A percentile compares a stretch with the other conserved stretches of the same genome.
phyloP scores from a whole-genome alignment of 37 sponge, comb jelly and placozoan species.

The Dysidea cf. avara region DNA sequence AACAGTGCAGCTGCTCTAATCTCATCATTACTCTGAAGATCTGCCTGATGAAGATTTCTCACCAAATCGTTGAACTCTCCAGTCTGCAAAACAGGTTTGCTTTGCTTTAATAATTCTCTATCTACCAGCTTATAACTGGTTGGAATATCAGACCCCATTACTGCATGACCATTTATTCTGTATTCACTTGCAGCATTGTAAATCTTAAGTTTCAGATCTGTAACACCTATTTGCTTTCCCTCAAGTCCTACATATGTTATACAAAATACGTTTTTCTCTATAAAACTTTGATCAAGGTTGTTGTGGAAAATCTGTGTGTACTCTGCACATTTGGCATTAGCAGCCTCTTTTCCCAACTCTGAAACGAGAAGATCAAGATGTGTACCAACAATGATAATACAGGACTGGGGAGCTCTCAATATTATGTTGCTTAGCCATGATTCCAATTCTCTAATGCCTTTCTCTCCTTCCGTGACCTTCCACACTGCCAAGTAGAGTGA shows the following conservation, averaged over 20 bases:
- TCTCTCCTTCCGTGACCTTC: conserved; percentile 68
- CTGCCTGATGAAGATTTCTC: no score
- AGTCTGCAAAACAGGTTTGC: conserved; percentile 72
- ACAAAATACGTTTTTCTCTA: conserved; percentile 44
- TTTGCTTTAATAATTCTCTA: conserved; percentile 60
- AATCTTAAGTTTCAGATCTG: conserved; percentile 73
- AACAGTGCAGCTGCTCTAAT: no score
- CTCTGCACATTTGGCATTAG: not conserved
- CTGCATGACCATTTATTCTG: not conserved
- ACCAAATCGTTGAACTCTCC: no score
- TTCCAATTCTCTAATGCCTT: conserved; percentile 76
- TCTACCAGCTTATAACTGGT: conserved; percentile 85
- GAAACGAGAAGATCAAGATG: conserved; percentile 76
- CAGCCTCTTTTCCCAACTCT: conserved; percentile 15
- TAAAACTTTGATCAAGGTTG: conserved; percentile 12
- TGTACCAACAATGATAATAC: conserved; percentile 87
- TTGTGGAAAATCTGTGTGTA: no score
- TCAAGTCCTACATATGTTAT: conserved; percentile 61
- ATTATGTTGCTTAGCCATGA: conserved; percentile 92
- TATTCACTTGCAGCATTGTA: conserved; percentile 74
- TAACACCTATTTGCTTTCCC: conserved; percentile 55
- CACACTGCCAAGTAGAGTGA: conserved; percentile 90
- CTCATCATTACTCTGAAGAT: no score
- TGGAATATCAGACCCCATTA: conserved; percentile 86
- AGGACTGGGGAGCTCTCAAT: conserved; percentile 74